Evolutionary conservation across 2,797 vertebrate genomes (phyloP).

Genomic region (Danionella dracula): DNA sequence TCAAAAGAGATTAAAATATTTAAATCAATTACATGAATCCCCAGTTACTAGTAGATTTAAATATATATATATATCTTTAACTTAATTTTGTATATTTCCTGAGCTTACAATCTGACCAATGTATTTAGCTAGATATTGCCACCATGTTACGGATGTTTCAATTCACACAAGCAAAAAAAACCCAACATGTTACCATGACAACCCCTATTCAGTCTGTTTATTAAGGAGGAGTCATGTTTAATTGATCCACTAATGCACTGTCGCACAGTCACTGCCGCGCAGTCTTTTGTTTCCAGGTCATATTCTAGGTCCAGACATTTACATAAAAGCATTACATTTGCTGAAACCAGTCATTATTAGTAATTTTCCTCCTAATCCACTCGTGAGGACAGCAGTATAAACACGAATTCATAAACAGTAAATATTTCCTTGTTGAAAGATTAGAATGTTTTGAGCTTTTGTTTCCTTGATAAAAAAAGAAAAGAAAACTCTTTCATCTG

Average conservation of each 20-base stretch:
- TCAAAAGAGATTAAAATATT: not conserved
- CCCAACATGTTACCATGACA: slow-evolving; percentile 84
- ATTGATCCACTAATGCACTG: slow-evolving; percentile 98
- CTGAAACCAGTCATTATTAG: slow-evolving; percentile 90
- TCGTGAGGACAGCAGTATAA: slow-evolving; percentile 81
- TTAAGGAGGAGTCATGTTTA: slow-evolving; percentile 89
- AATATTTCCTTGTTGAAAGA: slow-evolving; percentile 85
- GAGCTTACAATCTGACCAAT: slow-evolving; percentile 26
- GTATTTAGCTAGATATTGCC: slow-evolving; percentile 40
- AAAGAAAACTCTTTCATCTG: slow-evolving; percentile 44
- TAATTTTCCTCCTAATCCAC: slow-evolving; percentile 84
- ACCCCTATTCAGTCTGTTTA: slow-evolving; percentile 73
- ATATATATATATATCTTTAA: too few species aligned
- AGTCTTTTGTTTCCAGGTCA: slow-evolving; percentile 97
- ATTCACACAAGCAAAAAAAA: slow-evolving; percentile 52
- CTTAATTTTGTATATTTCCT: too few species aligned
- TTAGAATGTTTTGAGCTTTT: slow-evolving; percentile 60
- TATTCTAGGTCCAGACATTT: slow-evolving; percentile 87
- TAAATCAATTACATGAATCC: too few species aligned
- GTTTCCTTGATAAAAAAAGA: slow-evolving; percentile 49
- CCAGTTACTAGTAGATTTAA: too few species aligned
- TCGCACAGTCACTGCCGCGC: slow-evolving; percentile 86
- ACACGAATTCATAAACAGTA: slow-evolving; percentile 77
- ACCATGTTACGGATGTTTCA: slow-evolving; percentile 26
- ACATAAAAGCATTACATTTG: slow-evolving; percentile 93